phyloP scores from a whole-genome alignment of 2,797 vertebrate species.

The Gymnopithys bicolor region DNA sequence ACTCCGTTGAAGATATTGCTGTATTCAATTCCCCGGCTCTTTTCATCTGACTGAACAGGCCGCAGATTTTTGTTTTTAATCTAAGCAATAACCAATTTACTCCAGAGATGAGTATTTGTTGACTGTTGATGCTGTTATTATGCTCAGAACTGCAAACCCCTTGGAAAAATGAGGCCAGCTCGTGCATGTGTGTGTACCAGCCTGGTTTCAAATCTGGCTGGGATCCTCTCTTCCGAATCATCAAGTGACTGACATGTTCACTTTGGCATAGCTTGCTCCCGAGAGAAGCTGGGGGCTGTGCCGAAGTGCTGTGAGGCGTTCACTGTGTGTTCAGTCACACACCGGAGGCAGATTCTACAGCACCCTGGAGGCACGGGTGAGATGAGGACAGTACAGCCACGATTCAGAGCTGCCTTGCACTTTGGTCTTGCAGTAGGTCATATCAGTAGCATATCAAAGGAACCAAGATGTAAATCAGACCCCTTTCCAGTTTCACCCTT shows the following conservation, averaged over 20 bases:
- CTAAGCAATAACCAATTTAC: background rate
- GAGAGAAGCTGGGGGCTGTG: background rate
- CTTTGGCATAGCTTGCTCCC: background rate
- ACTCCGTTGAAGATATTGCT: background rate
- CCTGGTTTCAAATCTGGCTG: constrained; percentile 17
- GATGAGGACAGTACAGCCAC: constrained; percentile 2
- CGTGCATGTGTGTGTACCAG: background rate
- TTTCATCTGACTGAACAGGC: constrained; percentile 1
- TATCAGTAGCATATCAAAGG: background rate
- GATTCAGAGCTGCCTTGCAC: constrained; percentile 30
- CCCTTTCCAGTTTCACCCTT: background rate
- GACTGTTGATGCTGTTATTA: background rate
- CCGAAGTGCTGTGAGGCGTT: background rate
- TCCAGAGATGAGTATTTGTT: constrained; percentile 1
- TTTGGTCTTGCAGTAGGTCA: background rate
- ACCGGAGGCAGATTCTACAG: constrained; percentile 15
- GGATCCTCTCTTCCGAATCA: constrained; percentile 41
- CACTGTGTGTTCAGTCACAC: background rate
- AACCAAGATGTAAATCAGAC: background rate
- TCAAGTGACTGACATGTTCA: constrained; percentile 52
- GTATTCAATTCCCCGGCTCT: background rate
- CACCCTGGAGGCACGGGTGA: constrained; percentile 41
- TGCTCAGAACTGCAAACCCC: background rate
- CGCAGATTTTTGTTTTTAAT: constrained; percentile 15
- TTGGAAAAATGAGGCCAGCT: background rate